Evolutionary conservation across 2,113 vertebrate genomes (phyloP), one percentile per base, ranked within the genome.

Genomic region (Phaethornis superciliosus): DNA sequence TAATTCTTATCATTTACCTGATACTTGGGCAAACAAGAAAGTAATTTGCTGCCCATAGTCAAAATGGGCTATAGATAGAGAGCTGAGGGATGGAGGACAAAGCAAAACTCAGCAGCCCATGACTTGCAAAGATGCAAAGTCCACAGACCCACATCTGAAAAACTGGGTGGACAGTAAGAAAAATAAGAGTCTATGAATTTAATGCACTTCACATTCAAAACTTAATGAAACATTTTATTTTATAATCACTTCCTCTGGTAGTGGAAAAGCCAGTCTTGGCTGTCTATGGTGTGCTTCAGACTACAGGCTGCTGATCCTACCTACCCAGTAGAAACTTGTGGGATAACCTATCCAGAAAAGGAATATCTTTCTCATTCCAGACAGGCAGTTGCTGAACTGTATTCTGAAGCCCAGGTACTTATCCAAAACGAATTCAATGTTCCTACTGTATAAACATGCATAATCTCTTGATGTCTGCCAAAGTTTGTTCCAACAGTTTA

Each of bases 321-420:
- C 22, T 68, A 35, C 44, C 30, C 70, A 91, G 30, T 56, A 91
- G 84, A 94, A 89, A 69, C 30, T 40, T 79, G 65, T 85, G 63
- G 70, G 58, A 89, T 79, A 94, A 76, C 44, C 58, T 89, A 72
- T 79, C 54, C 14, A 21, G 35, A 94, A 19, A 91, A 93, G 40
- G 75, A 95, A 95, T 65, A 19, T 82, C 54, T 69, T 95, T 62
- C n/a, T 91, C n/a, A 54, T 35, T 82, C 62, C 91, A 95, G 70
- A 84, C 56, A 80, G 42, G 92, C 32, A 78, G 35, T 32, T 14
- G 1, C 49, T 93, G 67, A 89, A 85, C 19, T 56, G 19, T 33
- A 71, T 68, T 72, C 78, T 89, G n/a, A 87, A 85, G 54, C 54
- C 46, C 54, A 89, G 58, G 23, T 96, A 75, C 40, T 79, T 65